Evolutionary conservation across 2,113 vertebrate species (phyloP).

Genomic region (Nipponia nippon): DNA sequence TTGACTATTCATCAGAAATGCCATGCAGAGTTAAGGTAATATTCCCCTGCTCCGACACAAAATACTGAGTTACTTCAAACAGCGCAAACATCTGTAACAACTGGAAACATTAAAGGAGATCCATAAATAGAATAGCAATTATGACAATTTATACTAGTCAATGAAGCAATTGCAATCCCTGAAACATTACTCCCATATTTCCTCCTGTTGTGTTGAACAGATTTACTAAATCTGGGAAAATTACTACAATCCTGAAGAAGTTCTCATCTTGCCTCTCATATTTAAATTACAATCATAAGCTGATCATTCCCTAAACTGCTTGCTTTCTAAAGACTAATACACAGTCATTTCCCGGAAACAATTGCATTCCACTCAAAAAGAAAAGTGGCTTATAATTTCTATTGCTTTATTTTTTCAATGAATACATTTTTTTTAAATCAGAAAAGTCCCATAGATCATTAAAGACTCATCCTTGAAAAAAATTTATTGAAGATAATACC

Average conservation of each 20-base stretch:
- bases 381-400: not conserved
- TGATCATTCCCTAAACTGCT: not conserved
- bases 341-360: not conserved
- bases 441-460: not conserved
- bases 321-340: not conserved
- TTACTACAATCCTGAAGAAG: not conserved
- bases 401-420: not conserved
- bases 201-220: not conserved
- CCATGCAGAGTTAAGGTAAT: not conserved
- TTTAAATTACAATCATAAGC: not conserved
- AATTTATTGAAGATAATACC: not conserved
- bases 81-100: not conserved
- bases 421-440: not conserved
- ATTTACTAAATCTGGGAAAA: not conserved
- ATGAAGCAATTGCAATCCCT: not conserved
- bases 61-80: not conserved
- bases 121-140: not conserved
- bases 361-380: not conserved
- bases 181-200: not conserved
- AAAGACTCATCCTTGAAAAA: not conserved
- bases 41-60: not conserved
- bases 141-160: not conserved
- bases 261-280: not conserved
- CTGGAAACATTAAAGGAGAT: not conserved
- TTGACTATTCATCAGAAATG: not conserved